These are phyloP conservation scores for Cyprinella venusta DNA, from an alignment of 2,797 vertebrate species.

Conservation along the genomic window DNA sequence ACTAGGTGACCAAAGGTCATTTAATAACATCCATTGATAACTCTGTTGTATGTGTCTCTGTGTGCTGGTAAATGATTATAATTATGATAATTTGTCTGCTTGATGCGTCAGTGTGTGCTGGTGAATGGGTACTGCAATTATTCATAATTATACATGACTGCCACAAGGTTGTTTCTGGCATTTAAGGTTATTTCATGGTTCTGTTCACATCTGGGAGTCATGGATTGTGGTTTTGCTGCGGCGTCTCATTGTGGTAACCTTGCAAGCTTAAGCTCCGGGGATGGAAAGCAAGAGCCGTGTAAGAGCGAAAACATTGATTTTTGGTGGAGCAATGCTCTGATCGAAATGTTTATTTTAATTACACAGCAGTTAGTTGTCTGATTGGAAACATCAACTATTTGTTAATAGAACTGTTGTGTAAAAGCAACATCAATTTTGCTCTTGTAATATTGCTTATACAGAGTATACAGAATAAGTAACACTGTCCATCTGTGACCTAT, in stretches of 20 bases:
- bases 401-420: neutral
- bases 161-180: slow-evolving; percentile 47
- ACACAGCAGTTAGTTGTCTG: neutral
- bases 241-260: slow-evolving; percentile 13
- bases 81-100: slow-evolving; percentile 8
- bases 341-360: neutral
- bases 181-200: slow-evolving; percentile 43
- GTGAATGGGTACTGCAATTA: neutral
- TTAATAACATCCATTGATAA: slow-evolving; percentile 26
- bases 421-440: neutral
- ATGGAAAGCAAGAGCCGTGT: neutral
- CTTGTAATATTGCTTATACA: neutral
- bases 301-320: neutral
- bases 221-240: slow-evolving; percentile 2
- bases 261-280: neutral
- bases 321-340: neutral
- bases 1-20: neutral
- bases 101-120: slow-evolving; percentile 1
- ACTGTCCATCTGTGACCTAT: neutral
- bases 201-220: slow-evolving; percentile 5
- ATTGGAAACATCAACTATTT: neutral
- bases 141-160: slow-evolving; percentile 32
- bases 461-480: neutral
- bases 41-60: slow-evolving; percentile 9
- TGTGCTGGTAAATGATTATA: neutral